Percentiles rank a stretch among this genome's conserved stretches.
phyloP scores from a whole-genome alignment of 2,797 vertebrate genomes.

The Chelonia mydas region DNA sequence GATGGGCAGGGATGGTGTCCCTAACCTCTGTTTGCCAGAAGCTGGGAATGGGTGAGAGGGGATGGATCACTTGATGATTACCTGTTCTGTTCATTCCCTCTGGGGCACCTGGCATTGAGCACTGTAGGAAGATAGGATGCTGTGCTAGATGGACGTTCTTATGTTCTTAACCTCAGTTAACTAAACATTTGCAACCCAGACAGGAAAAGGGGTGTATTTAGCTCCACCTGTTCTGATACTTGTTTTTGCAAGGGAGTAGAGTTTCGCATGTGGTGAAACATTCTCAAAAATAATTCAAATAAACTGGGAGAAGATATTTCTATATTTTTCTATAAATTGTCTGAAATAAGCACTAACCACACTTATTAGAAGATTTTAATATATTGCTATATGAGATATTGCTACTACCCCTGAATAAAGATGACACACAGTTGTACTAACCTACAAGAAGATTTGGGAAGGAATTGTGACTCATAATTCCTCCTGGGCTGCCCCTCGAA shows the following conservation, averaged over 20 bases:
- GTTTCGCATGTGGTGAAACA: background rate
- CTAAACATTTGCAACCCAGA: too few relatives aligned
- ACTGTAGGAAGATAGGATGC: too few relatives aligned
- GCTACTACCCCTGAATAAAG: background rate
- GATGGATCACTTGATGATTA: too few relatives aligned
- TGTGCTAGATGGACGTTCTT: too few relatives aligned
- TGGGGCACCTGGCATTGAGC: too few relatives aligned
- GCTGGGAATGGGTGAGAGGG: too few relatives aligned
- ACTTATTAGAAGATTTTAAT: background rate
- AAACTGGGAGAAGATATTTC: background rate
- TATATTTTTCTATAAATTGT: background rate
- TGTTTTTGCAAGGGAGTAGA: background rate
- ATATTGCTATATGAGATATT: background rate
- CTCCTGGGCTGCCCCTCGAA: background rate
- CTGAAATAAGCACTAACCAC: background rate
- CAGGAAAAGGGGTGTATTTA: background rate
- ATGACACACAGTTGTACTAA: background rate
- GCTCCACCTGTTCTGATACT: background rate
- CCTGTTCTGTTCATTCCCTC: too few relatives aligned
- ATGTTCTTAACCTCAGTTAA: too few relatives aligned
- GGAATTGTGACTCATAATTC: background rate
- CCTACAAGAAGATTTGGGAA: background rate
- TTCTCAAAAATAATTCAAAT: background rate
- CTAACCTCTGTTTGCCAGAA: too few relatives aligned
- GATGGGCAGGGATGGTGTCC: too few relatives aligned